Conservation (phyloP, 2,888 invertebrate genomes). For the Euzetes globulus region DNA sequence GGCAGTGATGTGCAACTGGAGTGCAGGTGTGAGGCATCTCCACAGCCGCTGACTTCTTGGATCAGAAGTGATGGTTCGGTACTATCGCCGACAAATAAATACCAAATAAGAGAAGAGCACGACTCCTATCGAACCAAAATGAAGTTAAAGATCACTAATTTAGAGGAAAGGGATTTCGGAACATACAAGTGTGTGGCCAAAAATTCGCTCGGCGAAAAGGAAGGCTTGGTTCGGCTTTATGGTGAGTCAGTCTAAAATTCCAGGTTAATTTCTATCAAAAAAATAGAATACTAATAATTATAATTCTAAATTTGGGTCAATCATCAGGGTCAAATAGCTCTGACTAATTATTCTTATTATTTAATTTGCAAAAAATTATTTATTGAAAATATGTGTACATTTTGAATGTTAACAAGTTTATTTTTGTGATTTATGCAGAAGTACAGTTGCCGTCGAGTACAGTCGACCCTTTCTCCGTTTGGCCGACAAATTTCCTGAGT, state of each 20-base stretch:
- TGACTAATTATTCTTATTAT: too few relatives aligned
- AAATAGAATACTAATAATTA: too few relatives aligned
- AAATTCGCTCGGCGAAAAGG: conserved; percentile 37
- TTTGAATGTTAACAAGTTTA: too few relatives aligned
- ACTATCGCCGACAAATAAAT: conserved; percentile 38
- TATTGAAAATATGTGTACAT: too few relatives aligned
- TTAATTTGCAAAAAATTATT: too few relatives aligned
- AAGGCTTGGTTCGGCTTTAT: conserved; percentile 35
- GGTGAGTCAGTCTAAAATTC: too few relatives aligned
- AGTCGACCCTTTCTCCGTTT: not conserved
- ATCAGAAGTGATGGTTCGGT: conserved; percentile 40
- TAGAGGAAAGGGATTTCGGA: conserved; percentile 38
- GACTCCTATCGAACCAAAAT: conserved; percentile 36
- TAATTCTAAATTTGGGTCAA: too few relatives aligned
- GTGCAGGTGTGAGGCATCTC: conserved; percentile 41
- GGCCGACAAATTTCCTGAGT: not conserved
- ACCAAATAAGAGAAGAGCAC: conserved; percentile 39
- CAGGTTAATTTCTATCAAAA: too few relatives aligned
- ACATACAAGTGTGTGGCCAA: conserved; percentile 38
- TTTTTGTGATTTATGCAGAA: not conserved
- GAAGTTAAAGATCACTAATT: conserved; percentile 34
- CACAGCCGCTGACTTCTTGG: conserved; percentile 41
- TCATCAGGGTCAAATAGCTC: too few relatives aligned
- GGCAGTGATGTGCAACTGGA: conserved; percentile 41
- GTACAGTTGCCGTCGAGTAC: not conserved